Base-by-base conservation (phyloP, 2,888 invertebrate genomes). In the Hypolimnas misippus region DNA sequence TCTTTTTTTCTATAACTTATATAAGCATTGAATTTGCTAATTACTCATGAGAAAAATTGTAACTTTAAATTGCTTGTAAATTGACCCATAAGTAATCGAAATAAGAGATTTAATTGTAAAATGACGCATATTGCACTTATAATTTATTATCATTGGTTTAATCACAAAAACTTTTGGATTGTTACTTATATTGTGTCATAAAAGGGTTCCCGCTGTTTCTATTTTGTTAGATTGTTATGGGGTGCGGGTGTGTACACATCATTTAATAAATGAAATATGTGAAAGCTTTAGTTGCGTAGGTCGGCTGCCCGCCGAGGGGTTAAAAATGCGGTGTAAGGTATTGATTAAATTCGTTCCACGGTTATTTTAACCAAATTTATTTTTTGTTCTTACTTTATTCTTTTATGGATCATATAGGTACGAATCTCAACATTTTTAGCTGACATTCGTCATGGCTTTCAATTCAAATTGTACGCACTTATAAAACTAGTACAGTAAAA, bases 241-340 rank as follows among this genome's bases (percentile, higher is more conserved):
- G 77, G 70, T 73, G 70, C 73, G 74, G 72, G 76, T 76, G 80
- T 79, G 78, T 82, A 77, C 76, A 73, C 77, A 78, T 73, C 77
- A 77, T 75, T 82, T 82, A 81, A 83, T 87, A 85, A 86, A 87
- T 87, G 83, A 87, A 87, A 83, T 85, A 88, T 87, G 82, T 76
- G 76, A 78, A 74, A 74, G 79, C 75, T 79, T 19, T 76, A 77
- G 70, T 70, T 67, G 72, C 73, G 72, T 76, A 70, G 71, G 77
- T 74, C 76, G 63, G 68, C 69, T 69, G 81, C 68, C 82, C 76
- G 80, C 74, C 49, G 79, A 80, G 85, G 86, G 87, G 84, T 82
- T 78, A 78, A 78, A 81, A 80, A 81, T 80, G 73, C 66, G 71
- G 73, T 70, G 63, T 67, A 59, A 66, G 50, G 50, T 67, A 67